phyloP scores from a whole-genome alignment of 2,113 vertebrate species.

The Herpailurus yagouaroundi region DNA sequence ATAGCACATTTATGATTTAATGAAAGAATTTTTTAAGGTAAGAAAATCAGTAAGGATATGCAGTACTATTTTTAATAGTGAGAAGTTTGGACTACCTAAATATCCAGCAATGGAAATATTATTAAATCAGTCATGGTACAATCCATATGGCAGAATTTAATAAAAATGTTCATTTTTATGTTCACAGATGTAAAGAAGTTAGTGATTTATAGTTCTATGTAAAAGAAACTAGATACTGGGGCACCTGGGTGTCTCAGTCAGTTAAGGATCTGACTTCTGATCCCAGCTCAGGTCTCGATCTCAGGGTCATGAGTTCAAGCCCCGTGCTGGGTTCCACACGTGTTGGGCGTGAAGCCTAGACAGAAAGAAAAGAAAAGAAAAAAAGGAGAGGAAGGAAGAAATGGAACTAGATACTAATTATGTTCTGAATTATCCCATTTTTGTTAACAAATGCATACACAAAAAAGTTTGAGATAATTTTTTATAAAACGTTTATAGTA shows the following conservation, averaged over 20 bases:
- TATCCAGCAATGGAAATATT: background rate
- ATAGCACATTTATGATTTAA: background rate
- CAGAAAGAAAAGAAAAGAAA: too few relatives aligned
- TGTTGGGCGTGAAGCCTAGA: too few relatives aligned
- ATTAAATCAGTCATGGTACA: background rate
- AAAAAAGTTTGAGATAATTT: slow-evolving; percentile 11
- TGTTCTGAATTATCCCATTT: slow-evolving; percentile 2
- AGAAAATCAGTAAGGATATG: background rate
- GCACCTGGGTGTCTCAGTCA: too few relatives aligned
- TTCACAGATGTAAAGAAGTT: slow-evolving; percentile 7
- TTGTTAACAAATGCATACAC: slow-evolving; percentile 23
- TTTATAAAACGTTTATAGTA: background rate
- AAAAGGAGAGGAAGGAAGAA: too few relatives aligned
- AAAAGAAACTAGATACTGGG: background rate
- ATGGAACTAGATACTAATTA: background rate
- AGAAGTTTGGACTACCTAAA: background rate
- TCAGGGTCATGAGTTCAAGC: too few relatives aligned
- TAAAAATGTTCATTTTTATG: background rate
- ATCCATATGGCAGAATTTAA: background rate
- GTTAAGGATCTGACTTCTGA: too few relatives aligned
- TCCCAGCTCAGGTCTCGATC: too few relatives aligned
- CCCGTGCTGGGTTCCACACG: too few relatives aligned
- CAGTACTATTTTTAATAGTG: slow-evolving; percentile 24
- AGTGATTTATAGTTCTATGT: slow-evolving; percentile 8
- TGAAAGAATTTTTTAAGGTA: background rate